Percentiles rank a stretch among this genome's conserved stretches.
phyloP scores from a whole-genome alignment of 2,113 vertebrate genomes.

The Trematocara stigmaticum region DNA sequence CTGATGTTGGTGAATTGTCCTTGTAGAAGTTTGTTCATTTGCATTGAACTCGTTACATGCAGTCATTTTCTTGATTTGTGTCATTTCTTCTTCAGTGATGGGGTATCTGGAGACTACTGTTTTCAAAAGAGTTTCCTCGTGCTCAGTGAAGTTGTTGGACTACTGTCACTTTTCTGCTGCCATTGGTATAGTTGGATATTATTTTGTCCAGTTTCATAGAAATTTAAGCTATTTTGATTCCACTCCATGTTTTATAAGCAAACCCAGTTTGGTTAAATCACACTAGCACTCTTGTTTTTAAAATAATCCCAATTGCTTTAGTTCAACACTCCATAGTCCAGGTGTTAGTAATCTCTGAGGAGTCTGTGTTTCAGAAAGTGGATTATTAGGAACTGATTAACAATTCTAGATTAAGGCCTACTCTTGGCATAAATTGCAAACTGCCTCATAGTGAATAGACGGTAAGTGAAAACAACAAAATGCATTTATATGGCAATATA shows the following conservation, averaged over 20 bases:
- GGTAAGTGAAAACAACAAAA: background rate
- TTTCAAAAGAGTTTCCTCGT: background rate
- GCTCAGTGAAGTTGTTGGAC: background rate
- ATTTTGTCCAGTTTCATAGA: background rate
- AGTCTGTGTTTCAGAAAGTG: background rate
- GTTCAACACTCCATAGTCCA: background rate
- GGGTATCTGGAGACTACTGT: background rate
- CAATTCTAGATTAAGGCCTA: fast-evolving
- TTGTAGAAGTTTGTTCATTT: background rate
- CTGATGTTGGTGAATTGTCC: background rate
- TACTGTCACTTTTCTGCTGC: background rate
- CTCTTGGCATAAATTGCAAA: background rate
- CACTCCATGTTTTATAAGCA: fast-evolving
- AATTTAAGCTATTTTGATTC: background rate
- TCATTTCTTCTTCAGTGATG: background rate
- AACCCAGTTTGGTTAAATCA: background rate
- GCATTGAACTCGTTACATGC: background rate
- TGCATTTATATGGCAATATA: background rate
- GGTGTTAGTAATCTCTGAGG: background rate
- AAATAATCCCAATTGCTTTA: background rate
- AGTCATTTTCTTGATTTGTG: background rate
- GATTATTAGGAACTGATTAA: background rate
- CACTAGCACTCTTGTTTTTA: background rate
- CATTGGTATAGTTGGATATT: background rate
- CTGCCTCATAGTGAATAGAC: background rate